Conservation (phyloP, 2,797 vertebrate genomes). For the Pseudomugil gertrudae region DNA sequence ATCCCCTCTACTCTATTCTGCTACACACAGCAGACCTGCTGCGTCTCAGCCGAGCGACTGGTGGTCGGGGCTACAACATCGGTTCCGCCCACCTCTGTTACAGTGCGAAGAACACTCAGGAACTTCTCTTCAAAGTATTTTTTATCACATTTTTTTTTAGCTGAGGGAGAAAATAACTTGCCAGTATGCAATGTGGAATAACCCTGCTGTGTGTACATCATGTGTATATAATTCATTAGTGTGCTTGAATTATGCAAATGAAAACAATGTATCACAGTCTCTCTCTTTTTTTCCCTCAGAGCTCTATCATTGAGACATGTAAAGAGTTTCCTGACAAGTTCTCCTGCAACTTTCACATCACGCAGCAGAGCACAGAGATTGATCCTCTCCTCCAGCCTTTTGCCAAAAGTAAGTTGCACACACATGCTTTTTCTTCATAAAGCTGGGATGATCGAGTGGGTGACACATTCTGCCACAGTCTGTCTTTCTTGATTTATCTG, state of each 20-base stretch:
- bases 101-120: conserved; percentile 87
- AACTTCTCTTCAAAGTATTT: conserved; percentile 93
- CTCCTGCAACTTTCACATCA: conserved; percentile 89
- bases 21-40: conserved; percentile 88
- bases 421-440: conserved; percentile 11
- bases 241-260: background rate
- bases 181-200: background rate
- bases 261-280: background rate
- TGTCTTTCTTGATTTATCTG: conserved; percentile 49
- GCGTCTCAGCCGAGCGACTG: conserved; percentile 54
- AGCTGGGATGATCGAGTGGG: conserved; percentile 31
- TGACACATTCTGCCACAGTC: conserved; percentile 24
- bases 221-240: background rate
- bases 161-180: background rate
- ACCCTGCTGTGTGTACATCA: background rate
- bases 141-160: background rate
- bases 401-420: conserved; percentile 80
- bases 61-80: conserved; percentile 73
- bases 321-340: conserved; percentile 88
- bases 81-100: conserved; percentile 87
- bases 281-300: conserved; percentile 73
- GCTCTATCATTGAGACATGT: conserved; percentile 86
- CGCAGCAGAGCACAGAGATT: conserved; percentile 84
- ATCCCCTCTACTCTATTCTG: conserved; percentile 95
- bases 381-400: conserved; percentile 84